Percentiles rank a stretch among this genome's conserved stretches.
These are phyloP conservation scores for Mesitornis unicolor DNA, from an alignment of 2,113 vertebrate genomes.

Conservation along the genomic window DNA sequence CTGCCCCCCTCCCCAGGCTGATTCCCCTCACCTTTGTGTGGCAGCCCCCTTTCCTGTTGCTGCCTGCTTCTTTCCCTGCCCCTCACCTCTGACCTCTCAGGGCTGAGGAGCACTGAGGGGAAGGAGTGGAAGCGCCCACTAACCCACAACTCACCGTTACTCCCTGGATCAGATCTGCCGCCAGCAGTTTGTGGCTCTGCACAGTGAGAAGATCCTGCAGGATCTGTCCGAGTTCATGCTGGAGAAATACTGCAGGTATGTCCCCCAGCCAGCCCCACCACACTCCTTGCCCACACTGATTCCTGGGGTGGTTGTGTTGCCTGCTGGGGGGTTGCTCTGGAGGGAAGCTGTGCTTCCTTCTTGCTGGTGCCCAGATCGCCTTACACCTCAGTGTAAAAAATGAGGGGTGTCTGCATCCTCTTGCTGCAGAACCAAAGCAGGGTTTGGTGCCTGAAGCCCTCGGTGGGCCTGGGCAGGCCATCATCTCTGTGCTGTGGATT, in stretches of 20 bases:
- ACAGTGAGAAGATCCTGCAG: conserved; percentile 89
- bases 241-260: conserved; percentile 76
- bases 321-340: background rate
- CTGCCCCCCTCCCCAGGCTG: background rate
- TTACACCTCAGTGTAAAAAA: background rate
- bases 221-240: conserved; percentile 87
- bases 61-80: background rate
- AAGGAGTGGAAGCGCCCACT: background rate
- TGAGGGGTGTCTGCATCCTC: background rate
- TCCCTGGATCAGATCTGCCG: conserved; percentile 83
- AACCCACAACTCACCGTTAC: background rate
- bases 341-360: background rate
- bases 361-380: background rate
- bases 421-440: background rate
- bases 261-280: background rate
- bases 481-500: background rate
- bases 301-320: background rate
- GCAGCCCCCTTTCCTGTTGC: background rate
- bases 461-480: fast-evolving
- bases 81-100: background rate
- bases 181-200: conserved; percentile 90
- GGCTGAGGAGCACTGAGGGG: background rate
- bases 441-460: background rate
- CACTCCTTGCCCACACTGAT: too few relatives aligned
- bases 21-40: background rate